Conservation (phyloP, 2,113 vertebrate species). For the Campylorhamphus procurvoides region DNA sequence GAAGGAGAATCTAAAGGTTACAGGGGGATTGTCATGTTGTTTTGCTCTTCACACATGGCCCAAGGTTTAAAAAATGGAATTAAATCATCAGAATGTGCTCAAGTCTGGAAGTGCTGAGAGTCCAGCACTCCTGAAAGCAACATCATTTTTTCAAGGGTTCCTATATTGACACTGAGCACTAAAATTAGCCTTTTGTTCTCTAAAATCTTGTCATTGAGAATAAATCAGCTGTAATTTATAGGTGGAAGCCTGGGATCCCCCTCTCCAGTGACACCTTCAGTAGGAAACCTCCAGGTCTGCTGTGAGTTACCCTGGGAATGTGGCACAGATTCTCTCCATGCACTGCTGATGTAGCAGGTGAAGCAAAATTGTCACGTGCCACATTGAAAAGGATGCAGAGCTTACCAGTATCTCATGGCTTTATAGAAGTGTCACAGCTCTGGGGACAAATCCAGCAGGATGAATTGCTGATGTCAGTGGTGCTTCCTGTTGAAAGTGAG, state of each 20-base stretch:
- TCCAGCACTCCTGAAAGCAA: background rate
- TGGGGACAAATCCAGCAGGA: background rate
- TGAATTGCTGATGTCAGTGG: background rate
- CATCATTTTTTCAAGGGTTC: background rate
- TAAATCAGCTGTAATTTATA: background rate
- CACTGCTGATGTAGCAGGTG: background rate
- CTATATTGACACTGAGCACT: background rate
- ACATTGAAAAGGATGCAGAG: background rate
- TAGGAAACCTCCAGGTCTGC: rapidly evolving
- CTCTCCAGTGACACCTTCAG: background rate
- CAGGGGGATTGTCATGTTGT: background rate
- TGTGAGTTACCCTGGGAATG: background rate
- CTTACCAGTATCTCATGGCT: background rate
- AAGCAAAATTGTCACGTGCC: background rate
- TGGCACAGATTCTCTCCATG: background rate
- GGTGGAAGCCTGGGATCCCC: background rate
- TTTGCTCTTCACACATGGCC: rapidly evolving
- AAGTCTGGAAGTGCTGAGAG: background rate
- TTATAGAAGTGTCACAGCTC: background rate
- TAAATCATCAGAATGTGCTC: background rate
- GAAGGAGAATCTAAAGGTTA: background rate
- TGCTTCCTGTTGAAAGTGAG: background rate
- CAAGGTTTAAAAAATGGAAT: background rate
- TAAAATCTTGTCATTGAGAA: background rate
- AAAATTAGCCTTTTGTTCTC: background rate